Percentiles rank a stretch among this genome's conserved stretches.
Evolutionary conservation across 2,113 vertebrate genomes (phyloP).

Genomic region (Paramormyrops kingsleyae): DNA sequence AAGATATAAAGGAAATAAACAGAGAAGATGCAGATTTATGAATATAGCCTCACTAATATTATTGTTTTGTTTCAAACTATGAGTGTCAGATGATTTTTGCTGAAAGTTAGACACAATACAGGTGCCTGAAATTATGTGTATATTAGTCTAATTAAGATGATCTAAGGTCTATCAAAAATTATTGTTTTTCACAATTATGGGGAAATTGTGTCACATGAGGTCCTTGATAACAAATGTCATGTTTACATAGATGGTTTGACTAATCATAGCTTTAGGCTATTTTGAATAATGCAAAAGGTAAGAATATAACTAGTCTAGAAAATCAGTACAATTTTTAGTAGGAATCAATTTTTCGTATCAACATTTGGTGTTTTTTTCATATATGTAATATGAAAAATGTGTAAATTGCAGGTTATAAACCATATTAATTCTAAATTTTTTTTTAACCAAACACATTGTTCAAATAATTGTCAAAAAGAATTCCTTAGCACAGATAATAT

Average conservation of each 20-base stretch:
- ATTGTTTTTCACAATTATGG: background rate
- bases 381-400: background rate
- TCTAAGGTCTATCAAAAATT: background rate
- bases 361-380: background rate
- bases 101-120: background rate
- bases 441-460: background rate
- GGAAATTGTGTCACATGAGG: background rate
- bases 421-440: background rate
- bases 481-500: background rate
- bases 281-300: background rate
- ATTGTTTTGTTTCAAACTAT: background rate
- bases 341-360: background rate
- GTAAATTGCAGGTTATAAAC: background rate
- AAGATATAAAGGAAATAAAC: slow-evolving; percentile 11
- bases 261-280: background rate
- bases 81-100: background rate
- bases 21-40: background rate
- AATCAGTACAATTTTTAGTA: background rate
- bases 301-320: background rate
- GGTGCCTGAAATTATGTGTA: background rate
- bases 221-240: background rate
- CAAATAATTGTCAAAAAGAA: background rate
- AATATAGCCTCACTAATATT: background rate
- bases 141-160: background rate
- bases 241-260: background rate